Base-by-base conservation (phyloP, 2,113 vertebrate genomes). In the Calidris pugnax region DNA sequence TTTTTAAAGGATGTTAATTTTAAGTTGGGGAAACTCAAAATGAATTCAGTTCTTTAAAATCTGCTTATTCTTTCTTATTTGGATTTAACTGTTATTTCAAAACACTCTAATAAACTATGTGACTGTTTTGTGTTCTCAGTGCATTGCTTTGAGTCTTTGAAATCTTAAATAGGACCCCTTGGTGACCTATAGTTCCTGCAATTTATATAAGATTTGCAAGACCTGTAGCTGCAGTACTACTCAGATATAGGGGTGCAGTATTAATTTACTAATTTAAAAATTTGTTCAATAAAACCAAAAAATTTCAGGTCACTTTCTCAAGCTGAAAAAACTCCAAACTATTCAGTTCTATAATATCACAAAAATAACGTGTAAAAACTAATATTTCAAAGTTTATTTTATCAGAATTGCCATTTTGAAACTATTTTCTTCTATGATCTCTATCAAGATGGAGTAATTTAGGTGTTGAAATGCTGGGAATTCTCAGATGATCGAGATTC, bases 311-410 rank as follows among this genome's bases (percentile, higher is more conserved):
- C 4, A 21, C 26, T 68, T 83, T 55, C 3, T 1, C 24, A 63
- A 79, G 19, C 35, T 69, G 24, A 27, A 85, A 75, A 56, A 73
- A 47, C 2, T 7, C 28, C 14, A 1, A 0, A 0, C 3, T 2
- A 57, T 67, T 82, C 14, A 14, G 4, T 72, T 92, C 39, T 68
- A 83, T 15, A 67, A 23, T 71, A 82, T 39, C 12, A 57, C 6
- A 84, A 79, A 94, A 93, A 47, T 55, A 68, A 24, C 14, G 19
- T 5, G 5, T n/a, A 53, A 53, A 60, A 2, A 27, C 10, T 66
- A 30, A 20, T 66, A 60, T 55, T 89, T 89, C 4, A 3, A 82
- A 67, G 10, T 11, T 56, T 8, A 10, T 35, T 82, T 83, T 47
- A 62, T 51, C 22, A 19, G 63, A 72, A 73, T n/a, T 72, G 9